Base-by-base conservation (phyloP, 2,888 invertebrate species). In the Reticulitermes lucifugus region DNA sequence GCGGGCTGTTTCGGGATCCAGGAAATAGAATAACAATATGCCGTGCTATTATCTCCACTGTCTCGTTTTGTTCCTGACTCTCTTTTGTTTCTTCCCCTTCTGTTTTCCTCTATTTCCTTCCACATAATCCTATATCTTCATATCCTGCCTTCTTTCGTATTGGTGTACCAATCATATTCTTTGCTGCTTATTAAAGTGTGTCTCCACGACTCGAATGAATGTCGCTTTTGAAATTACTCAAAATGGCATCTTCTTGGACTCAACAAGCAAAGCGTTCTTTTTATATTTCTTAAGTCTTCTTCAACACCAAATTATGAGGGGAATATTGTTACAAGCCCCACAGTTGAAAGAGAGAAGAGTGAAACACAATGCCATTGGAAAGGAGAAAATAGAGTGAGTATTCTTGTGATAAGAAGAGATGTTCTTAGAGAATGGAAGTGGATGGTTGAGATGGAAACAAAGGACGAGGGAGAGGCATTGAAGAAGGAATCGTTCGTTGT, bases 1-100 rank as follows among this genome's bases (percentile, higher is more conserved):
- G 2, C 6, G 21, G 41, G 73, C 41, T 73, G 41, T 41, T 41
- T 73, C 6, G 41, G 41, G 35, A 73, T 14, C 1, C 12, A 41
- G 71, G 25, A 73, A 73, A 73, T 41, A 18, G 73, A 73, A 73
- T 73, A 73, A 41, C 73, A 73, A 73, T 70, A 70, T 82, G 82
- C 18, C 41, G 41, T 60, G n/a, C 41, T 60, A 18, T 81, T 35
- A 59, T n/a, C 18, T 22, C 29, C 12, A 2, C 43, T 9, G 12
- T 25, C 41, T 41, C 73, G 41, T 6, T 73, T 18, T 71, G 29
- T 35, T 71, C 35, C 71, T 71, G 71, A 2, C 35, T 35, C 12
- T 71, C 29, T 71, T 43, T 60, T n/a, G 21, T 46, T 70, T 70
- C 29, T 12, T 81, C 35, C 81, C 46, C 65, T n/a, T 22, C 55